These are phyloP conservation scores for Gorilla gorilla DNA, from an alignment of 2,113 vertebrate species.

Conservation along the genomic window DNA sequence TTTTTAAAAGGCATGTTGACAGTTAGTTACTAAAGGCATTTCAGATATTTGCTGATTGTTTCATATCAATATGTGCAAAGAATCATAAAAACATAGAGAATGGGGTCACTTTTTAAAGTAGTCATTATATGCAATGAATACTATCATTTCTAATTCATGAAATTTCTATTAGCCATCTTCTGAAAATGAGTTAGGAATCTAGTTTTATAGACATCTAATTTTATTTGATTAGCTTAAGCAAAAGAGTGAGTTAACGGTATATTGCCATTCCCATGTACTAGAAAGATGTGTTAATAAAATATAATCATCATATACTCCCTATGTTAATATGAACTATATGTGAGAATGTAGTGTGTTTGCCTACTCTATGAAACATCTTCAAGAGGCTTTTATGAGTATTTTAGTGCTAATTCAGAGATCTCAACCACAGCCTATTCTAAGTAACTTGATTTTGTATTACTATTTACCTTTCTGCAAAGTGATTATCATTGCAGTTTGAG, in stretches of 20 bases:
- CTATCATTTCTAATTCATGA: slow-evolving; percentile 46
- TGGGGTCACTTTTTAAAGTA: background rate
- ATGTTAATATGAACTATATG: slow-evolving; percentile 49
- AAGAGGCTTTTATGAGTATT: slow-evolving; percentile 54
- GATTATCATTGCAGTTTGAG: slow-evolving; percentile 4
- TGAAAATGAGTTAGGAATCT: slow-evolving; percentile 55
- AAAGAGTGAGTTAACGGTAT: slow-evolving; percentile 51
- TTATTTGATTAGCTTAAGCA: slow-evolving; percentile 60
- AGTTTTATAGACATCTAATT: slow-evolving; percentile 55
- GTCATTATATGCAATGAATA: background rate
- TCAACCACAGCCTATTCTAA: background rate
- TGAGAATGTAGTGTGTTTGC: slow-evolving; percentile 26
- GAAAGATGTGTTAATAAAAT: slow-evolving; percentile 60
- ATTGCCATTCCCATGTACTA: slow-evolving; percentile 43
- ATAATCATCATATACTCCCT: slow-evolving; percentile 43
- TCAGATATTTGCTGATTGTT: background rate
- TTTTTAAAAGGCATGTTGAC: background rate
- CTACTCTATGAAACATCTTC: slow-evolving; percentile 49
- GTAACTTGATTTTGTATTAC: slow-evolving; percentile 46
- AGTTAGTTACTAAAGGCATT: slow-evolving; percentile 16
- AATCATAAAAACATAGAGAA: slow-evolving; percentile 32
- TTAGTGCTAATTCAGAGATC: slow-evolving; percentile 53
- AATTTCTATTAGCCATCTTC: slow-evolving; percentile 44
- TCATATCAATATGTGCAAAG: background rate
- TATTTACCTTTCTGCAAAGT: slow-evolving; percentile 22